Percentiles rank a stretch among this genome's conserved stretches.
Evolutionary conservation across 2,888 invertebrate genomes (phyloP).

Genomic region (Spisula solida): DNA sequence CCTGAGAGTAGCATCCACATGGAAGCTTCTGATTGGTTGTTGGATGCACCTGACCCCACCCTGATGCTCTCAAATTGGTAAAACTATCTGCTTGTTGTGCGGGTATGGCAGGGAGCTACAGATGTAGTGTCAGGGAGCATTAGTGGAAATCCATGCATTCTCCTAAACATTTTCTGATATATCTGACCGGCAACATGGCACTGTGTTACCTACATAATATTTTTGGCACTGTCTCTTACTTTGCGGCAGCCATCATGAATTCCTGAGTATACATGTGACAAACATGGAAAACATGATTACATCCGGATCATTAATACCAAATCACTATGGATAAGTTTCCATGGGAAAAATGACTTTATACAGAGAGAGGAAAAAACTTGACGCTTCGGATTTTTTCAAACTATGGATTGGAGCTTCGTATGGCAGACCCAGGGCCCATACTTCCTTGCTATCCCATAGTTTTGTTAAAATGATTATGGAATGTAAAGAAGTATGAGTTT

Average conservation of each 20-base stretch:
- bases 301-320: slow-evolving; percentile 50
- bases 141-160: slow-evolving; percentile 72
- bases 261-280: slow-evolving; percentile 72
- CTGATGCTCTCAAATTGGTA: slow-evolving; percentile 84
- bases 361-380: slow-evolving; percentile 30
- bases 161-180: slow-evolving; percentile 62
- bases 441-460: slow-evolving; percentile 98
- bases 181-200: slow-evolving; percentile 61
- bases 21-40: slow-evolving; percentile 79
- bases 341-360: slow-evolving; percentile 46
- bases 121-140: slow-evolving; percentile 72
- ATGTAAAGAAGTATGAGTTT: slow-evolving; percentile 96
- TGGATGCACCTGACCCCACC: slow-evolving; percentile 74
- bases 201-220: slow-evolving; percentile 61
- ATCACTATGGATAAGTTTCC: slow-evolving; percentile 47
- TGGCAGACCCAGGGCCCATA: slow-evolving; percentile 90
- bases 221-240: slow-evolving; percentile 56
- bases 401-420: slow-evolving; percentile 20
- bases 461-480: slow-evolving; percentile 92
- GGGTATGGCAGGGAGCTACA: slow-evolving; percentile 66
- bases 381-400: slow-evolving; percentile 44
- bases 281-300: slow-evolving; percentile 61
- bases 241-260: slow-evolving; percentile 70
- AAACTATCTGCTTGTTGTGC: slow-evolving; percentile 80
- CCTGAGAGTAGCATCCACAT: slow-evolving; percentile 62